A percentile compares a stretch with the other conserved stretches of the same genome.
These are phyloP conservation scores for Nasonia vitripennis DNA, from an alignment of 1,140 invertebrate genomes.

Conservation along the genomic window DNA sequence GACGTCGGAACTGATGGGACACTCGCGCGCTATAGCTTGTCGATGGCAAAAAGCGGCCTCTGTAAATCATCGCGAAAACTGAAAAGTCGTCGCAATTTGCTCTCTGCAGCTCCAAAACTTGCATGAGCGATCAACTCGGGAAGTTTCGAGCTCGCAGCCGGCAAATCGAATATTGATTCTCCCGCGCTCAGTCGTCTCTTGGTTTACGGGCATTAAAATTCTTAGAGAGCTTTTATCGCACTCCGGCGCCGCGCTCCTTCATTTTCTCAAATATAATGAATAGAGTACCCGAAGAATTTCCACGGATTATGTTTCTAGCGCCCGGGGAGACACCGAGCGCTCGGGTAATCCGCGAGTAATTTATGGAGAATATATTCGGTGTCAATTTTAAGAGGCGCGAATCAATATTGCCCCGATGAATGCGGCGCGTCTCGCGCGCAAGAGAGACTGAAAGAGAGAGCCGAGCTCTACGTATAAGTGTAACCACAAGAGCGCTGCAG, in stretches of 20 bases:
- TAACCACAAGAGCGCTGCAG: background rate
- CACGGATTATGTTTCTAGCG: background rate
- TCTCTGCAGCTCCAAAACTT: background rate
- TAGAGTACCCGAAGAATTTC: background rate
- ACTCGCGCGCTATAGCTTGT: too few species aligned
- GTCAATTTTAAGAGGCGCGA: background rate
- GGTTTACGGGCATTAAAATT: background rate
- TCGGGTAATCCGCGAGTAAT: background rate
- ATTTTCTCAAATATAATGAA: background rate
- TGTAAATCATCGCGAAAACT: background rate
- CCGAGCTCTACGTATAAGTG: too few species aligned
- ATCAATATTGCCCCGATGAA: background rate
- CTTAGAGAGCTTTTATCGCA: background rate
- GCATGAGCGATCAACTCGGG: background rate
- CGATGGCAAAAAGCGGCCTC: background rate
- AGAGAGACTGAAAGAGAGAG: background rate
- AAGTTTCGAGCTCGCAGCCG: background rate
- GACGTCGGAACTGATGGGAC: background rate
- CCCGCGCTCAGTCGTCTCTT: background rate
- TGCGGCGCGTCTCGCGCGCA: background rate
- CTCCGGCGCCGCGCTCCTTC: background rate
- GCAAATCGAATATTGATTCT: conserved; percentile 1
- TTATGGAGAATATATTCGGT: background rate
- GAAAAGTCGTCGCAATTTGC: background rate
- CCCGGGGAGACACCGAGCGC: background rate